Percentiles rank a stretch among this genome's conserved stretches.
Conservation (phyloP, 2,888 invertebrate genomes). For the Aethes cnicana region DNA sequence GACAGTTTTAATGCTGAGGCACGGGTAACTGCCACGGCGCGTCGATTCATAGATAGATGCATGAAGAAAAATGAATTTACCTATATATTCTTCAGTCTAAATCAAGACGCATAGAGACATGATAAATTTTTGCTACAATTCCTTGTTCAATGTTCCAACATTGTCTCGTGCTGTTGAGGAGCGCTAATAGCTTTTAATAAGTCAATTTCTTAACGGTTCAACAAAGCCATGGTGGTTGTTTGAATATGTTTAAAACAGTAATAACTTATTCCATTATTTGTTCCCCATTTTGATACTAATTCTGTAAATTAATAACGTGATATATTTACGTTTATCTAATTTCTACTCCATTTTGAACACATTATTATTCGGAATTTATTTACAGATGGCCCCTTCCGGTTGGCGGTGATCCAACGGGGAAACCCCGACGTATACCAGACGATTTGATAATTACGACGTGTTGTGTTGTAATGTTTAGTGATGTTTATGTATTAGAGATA, state of each 20-base stretch:
- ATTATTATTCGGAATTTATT: constrained; percentile 74
- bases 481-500: constrained; percentile 40
- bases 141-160: too few relatives aligned
- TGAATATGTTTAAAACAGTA: too few relatives aligned
- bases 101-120: too few relatives aligned
- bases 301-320: neutral
- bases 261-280: too few relatives aligned
- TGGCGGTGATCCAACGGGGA: constrained; percentile 76
- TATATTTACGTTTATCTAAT: constrained; percentile 9
- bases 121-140: too few relatives aligned
- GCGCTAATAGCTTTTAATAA: too few relatives aligned
- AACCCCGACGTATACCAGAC: constrained; percentile 76
- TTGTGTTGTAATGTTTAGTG: constrained; percentile 57
- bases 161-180: too few relatives aligned
- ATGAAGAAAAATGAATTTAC: too few relatives aligned
- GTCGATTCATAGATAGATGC: constrained; percentile 26
- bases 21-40: constrained; percentile 32
- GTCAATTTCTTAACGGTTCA: too few relatives aligned
- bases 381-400: constrained; percentile 73
- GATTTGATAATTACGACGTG: constrained; percentile 73
- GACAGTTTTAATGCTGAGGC: constrained; percentile 41
- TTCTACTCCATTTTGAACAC: constrained; percentile 27
- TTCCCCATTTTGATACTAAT: neutral
- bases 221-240: too few relatives aligned
- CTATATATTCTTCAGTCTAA: too few relatives aligned